Evolutionary conservation across 1,140 invertebrate genomes (phyloP).

Genomic region (Heliconius melpomene): DNA sequence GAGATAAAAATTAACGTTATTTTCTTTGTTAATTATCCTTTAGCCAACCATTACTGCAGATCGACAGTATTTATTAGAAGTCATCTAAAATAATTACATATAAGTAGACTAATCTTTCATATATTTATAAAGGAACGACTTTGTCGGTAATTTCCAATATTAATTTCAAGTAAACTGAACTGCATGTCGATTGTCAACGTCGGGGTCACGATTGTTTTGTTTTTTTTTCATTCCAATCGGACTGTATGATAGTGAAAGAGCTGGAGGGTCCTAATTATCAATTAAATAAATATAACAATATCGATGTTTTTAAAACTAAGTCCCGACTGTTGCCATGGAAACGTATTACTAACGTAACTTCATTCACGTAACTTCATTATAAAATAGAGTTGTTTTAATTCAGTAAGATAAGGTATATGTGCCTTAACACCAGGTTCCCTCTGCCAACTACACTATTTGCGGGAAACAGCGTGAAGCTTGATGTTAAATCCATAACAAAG

Average conservation of each 20-base stretch:
- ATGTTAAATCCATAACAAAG: not conserved
- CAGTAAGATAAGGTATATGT: not conserved
- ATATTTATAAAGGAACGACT: no score
- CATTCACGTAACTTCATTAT: not conserved
- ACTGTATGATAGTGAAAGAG: not conserved
- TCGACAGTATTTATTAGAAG: no score
- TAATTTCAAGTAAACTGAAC: not conserved
- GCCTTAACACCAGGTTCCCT: no score
- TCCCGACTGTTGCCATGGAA: not conserved
- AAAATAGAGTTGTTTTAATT: not conserved
- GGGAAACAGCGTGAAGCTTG: no score
- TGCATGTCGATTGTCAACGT: not conserved
- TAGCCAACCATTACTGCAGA: not conserved
- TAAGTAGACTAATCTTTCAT: not conserved
- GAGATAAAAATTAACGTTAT: not conserved
- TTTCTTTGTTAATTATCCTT: not conserved
- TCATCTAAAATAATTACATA: not conserved
- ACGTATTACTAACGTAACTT: not conserved
- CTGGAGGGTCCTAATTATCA: not conserved
- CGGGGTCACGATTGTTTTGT: not conserved
- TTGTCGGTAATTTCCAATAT: not conserved
- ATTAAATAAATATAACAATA: not conserved
- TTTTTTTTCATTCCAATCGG: not conserved
- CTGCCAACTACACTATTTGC: no score
- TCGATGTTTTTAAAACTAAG: not conserved